Base-by-base conservation (phyloP, 2,113 vertebrate species). In the Nettapus auritus region DNA sequence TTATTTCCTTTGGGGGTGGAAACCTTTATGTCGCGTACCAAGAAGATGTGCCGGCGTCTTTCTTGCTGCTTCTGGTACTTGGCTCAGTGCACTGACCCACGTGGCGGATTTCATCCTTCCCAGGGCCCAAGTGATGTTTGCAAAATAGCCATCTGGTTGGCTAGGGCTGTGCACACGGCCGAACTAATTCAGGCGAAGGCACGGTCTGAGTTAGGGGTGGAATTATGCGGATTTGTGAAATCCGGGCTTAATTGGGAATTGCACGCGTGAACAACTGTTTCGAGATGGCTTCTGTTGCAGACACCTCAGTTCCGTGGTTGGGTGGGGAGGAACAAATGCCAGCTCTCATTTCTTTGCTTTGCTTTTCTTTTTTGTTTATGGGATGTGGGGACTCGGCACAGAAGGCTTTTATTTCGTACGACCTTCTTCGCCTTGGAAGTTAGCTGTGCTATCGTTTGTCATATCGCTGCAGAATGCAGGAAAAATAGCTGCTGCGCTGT, bases 361-460 rank as follows among this genome's bases (percentile, higher is more conserved):
- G 25, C 34, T 53, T 8, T 70, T 52, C 8, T 15, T 3, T 0
- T 33, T 23, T 53, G 42, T 7, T 9, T 1, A 0, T 17, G 78
- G 63, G 10, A 4, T 3, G 0, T 0, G 4, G n/a, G 28, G 44
- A 5, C 46, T 26, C n/a, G 4, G 23, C 12, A 1, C 28, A 3
- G 3, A 0, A 5, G 10, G 1, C 31, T 64, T 20, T 75, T 33
- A 0, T 13, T n/a, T 34, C 7, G 11, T 26, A 0, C 2, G 13
- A 6, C 36, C 46, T 82, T n/a, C 77, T 57, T 21, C n/a, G 4
- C 22, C 34, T 21, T 28, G 11, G 16, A 5, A 57, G 55, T n/a
- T 12, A 46, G 33, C 74, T 29, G 0, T 59, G 31, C 38, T n/a
- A 19, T 36, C 64, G 5, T 52, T 62, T 7, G 2, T 34, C 9